Evolutionary conservation across 2,113 vertebrate species (phyloP).

Genomic region (Loxodonta africana): DNA sequence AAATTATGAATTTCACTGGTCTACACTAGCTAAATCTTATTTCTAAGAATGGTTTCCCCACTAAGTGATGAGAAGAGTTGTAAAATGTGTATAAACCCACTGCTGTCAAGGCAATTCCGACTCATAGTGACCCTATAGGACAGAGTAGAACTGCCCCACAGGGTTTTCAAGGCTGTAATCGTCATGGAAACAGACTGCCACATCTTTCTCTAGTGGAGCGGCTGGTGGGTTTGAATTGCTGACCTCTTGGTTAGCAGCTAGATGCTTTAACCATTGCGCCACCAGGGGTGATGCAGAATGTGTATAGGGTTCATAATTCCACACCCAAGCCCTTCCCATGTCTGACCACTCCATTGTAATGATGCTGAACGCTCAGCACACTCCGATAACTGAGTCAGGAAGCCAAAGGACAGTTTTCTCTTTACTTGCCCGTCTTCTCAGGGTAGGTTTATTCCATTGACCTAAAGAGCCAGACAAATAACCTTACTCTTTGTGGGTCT

Average conservation of each 20-base stretch:
- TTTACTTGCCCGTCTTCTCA: background rate
- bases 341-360: background rate
- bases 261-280: too few species aligned
- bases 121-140: too few species aligned
- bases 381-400: background rate
- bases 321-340: background rate
- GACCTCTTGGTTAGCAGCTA: too few species aligned
- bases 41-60: conserved; percentile 14
- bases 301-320: background rate
- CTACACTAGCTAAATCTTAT: background rate
- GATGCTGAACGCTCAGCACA: too few species aligned
- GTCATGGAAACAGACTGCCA: too few species aligned
- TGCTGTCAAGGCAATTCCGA: too few species aligned
- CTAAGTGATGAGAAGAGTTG: background rate
- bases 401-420: background rate
- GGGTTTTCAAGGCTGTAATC: too few species aligned
- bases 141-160: too few species aligned
- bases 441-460: background rate
- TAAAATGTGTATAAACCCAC: background rate
- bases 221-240: too few species aligned
- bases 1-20: background rate
- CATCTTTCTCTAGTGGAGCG: too few species aligned
- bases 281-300: too few species aligned
- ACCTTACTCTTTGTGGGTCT: background rate
- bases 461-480: background rate